Evolutionary conservation across 2,888 invertebrate genomes (phyloP).

Genomic region (Malthinus seriepunctatus): DNA sequence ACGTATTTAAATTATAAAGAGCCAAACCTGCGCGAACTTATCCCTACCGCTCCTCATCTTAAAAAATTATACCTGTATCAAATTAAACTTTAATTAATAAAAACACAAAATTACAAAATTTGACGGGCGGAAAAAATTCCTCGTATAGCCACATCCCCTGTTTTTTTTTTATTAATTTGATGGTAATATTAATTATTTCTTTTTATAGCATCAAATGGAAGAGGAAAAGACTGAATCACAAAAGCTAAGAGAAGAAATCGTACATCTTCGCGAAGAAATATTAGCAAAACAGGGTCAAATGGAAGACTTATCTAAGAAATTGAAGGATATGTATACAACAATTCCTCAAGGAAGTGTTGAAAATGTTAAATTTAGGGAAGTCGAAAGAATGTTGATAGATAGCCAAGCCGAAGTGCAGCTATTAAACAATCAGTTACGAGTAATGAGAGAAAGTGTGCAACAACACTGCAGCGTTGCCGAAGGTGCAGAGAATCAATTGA

Average conservation of each 20-base stretch:
- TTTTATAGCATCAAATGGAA: slow-evolving; percentile 60
- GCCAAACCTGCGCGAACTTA: too few relatives aligned
- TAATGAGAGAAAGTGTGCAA: slow-evolving; percentile 75
- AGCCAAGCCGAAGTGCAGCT: slow-evolving; percentile 68
- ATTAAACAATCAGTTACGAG: slow-evolving; percentile 71
- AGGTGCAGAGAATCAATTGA: slow-evolving; percentile 77
- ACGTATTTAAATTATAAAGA: too few relatives aligned
- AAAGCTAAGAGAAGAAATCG: slow-evolving; percentile 63
- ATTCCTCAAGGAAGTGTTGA: slow-evolving; percentile 63
- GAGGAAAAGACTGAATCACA: slow-evolving; percentile 74
- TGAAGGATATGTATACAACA: slow-evolving; percentile 58
- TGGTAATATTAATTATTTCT: not conserved
- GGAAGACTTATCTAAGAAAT: slow-evolving; percentile 71
- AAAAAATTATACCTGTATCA: too few relatives aligned
- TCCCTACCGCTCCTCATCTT: too few relatives aligned
- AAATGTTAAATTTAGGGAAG: slow-evolving; percentile 68
- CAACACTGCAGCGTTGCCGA: slow-evolving; percentile 87
- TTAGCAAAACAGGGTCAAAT: slow-evolving; percentile 64
- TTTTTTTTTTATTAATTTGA: too few relatives aligned
- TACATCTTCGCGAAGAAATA: slow-evolving; percentile 64
- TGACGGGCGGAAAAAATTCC: too few relatives aligned
- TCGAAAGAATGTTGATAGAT: slow-evolving; percentile 68
- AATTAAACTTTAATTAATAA: too few relatives aligned
- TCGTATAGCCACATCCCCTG: too few relatives aligned
- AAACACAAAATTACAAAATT: too few relatives aligned